Evolutionary conservation across 1,140 invertebrate genomes (phyloP).

Genomic region (Eciton burchellii): DNA sequence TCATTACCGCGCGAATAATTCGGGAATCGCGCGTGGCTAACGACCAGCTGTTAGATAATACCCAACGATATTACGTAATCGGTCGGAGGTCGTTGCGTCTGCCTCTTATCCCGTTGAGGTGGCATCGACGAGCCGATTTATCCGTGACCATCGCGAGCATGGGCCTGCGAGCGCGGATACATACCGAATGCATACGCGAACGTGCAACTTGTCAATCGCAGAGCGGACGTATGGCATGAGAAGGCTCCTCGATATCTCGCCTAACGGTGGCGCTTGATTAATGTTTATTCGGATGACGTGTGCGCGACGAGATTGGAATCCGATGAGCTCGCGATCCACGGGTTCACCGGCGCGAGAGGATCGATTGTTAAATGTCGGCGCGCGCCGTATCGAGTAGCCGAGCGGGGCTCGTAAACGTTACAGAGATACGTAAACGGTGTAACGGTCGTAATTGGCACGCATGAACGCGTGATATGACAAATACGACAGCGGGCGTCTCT

Average conservation of each 20-base stretch:
- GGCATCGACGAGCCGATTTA: background rate
- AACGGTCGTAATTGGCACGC: conserved; percentile 47
- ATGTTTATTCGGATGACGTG: conserved; percentile 60
- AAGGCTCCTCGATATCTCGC: conserved; percentile 58
- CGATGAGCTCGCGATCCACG: conserved; percentile 59
- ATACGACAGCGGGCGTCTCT: conserved; percentile 10
- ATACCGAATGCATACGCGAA: conserved; percentile 29
- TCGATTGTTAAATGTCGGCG: conserved; percentile 58
- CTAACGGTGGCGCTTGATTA: conserved; percentile 60
- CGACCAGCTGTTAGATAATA: background rate
- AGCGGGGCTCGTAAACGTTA: conserved; percentile 54
- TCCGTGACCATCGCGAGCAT: conserved; percentile 22
- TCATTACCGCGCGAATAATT: conserved; percentile 1
- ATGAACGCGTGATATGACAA: conserved; percentile 19
- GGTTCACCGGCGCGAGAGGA: conserved; percentile 46
- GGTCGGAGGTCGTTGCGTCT: background rate
- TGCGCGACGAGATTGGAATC: conserved; percentile 56
- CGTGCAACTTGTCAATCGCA: conserved; percentile 58
- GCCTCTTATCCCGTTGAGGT: background rate
- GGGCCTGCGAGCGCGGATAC: conserved; percentile 34
- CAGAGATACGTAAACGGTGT: conserved; percentile 52
- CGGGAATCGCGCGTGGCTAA: background rate
- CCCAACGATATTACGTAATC: background rate
- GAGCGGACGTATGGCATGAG: conserved; percentile 40
- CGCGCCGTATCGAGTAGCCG: conserved; percentile 33